Evolutionary conservation across 2,113 vertebrate genomes (phyloP).

Genomic region (Apus apus): DNA sequence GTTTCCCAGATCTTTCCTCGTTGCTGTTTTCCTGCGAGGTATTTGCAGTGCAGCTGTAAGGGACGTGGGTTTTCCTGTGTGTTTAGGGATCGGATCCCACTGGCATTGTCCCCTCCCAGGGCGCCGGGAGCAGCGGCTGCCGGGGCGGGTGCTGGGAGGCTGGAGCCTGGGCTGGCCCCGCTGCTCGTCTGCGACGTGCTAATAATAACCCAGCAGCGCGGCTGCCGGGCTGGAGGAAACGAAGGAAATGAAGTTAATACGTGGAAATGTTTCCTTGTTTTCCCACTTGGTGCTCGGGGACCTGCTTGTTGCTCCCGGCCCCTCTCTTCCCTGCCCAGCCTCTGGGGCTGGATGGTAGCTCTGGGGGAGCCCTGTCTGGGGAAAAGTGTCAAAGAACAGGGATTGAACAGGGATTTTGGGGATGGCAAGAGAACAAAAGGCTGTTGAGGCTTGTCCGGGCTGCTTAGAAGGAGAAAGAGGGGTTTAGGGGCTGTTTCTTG

Average conservation of each 20-base stretch:
- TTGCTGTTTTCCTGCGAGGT: fast-evolving
- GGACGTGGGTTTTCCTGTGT: fast-evolving
- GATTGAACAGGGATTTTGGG: background rate
- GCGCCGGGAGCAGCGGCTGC: background rate
- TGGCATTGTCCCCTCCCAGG: fast-evolving
- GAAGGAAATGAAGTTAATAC: constrained; percentile 57
- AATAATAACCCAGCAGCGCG: background rate
- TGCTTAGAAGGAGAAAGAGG: background rate
- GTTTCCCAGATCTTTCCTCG: background rate
- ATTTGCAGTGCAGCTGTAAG: background rate
- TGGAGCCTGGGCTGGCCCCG: background rate
- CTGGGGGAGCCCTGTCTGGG: background rate
- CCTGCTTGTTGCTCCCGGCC: background rate
- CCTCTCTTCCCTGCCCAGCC: background rate
- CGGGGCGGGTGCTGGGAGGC: background rate
- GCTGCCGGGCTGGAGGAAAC: background rate
- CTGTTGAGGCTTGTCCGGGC: background rate
- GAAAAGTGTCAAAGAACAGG: fast-evolving
- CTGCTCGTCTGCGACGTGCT: background rate
- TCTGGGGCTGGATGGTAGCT: background rate
- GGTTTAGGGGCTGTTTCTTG: background rate
- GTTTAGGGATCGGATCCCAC: background rate
- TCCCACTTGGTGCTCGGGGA: background rate
- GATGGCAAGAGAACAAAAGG: background rate
- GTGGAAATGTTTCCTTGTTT: constrained; percentile 57